A percentile compares a stretch with the other conserved stretches of the same genome.
phyloP scores from a whole-genome alignment of 2,113 vertebrate genomes.

The Leiothrix lutea region DNA sequence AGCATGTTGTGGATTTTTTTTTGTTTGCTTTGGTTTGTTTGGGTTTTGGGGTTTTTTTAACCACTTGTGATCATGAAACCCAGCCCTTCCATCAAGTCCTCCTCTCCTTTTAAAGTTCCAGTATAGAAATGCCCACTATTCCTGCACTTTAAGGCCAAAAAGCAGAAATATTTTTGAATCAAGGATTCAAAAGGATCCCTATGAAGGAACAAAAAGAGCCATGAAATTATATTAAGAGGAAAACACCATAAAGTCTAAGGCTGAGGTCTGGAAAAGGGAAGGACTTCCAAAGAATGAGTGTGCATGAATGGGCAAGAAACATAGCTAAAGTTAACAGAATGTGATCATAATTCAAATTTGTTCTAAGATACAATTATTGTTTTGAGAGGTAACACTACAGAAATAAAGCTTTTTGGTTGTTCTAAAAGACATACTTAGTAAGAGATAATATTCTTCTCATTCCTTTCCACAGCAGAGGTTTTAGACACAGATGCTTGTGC shows the following conservation, averaged over 20 bases:
- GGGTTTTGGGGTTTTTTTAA: not conserved
- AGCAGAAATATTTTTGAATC: not conserved
- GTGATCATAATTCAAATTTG: not conserved
- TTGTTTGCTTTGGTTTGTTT: not conserved
- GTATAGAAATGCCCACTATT: not conserved
- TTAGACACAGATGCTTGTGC: not conserved
- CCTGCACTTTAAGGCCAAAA: not conserved
- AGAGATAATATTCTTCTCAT: not conserved
- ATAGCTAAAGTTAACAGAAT: not conserved
- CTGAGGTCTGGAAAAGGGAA: not conserved
- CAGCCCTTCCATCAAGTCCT: not conserved
- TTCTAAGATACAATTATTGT: not conserved
- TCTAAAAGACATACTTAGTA: not conserved
- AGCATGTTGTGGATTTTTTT: not conserved
- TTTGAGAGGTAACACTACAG: not conserved
- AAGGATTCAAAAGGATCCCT: not conserved
- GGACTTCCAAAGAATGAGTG: not conserved
- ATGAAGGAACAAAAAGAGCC: not conserved
- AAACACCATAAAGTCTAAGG: not conserved
- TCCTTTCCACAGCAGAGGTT: not conserved
- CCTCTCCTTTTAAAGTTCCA: not conserved
- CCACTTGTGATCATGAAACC: rapidly evolving
- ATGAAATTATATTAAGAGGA: not conserved
- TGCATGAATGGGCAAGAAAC: not conserved
- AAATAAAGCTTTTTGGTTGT: not conserved